Evolutionary conservation across 2,113 vertebrate genomes (phyloP).

Genomic region (Aramus guarauna): DNA sequence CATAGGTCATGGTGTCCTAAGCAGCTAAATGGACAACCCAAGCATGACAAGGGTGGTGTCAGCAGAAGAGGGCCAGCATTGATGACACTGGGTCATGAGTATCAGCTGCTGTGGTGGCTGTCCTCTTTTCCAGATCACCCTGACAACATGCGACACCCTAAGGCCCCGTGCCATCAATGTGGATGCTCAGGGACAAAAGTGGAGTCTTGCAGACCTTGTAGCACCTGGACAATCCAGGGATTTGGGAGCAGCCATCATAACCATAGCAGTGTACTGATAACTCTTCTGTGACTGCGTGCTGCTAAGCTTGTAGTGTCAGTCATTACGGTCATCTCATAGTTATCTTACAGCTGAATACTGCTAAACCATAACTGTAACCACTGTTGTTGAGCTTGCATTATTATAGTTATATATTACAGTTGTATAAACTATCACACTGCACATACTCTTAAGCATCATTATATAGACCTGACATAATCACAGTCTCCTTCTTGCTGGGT

Average conservation of each 20-base stretch:
- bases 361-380: background rate
- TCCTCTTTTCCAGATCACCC: background rate
- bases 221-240: background rate
- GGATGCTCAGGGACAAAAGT: background rate
- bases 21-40: background rate
- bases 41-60: background rate
- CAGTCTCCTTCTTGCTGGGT: background rate
- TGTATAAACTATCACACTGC: background rate
- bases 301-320: background rate
- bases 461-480: background rate
- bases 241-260: background rate
- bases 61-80: background rate
- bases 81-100: rapidly evolving
- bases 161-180: background rate
- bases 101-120: background rate
- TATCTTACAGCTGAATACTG: background rate
- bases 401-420: background rate
- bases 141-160: background rate
- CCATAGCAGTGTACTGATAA: background rate
- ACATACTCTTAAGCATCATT: background rate
- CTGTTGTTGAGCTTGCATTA: background rate
- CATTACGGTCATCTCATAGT: background rate
- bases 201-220: background rate
- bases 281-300: background rate
- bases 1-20: background rate